A percentile compares a stretch with the other conserved stretches of the same genome.
Conservation (phyloP, 1,140 invertebrate species). For the Neotoxoptera formosana region DNA sequence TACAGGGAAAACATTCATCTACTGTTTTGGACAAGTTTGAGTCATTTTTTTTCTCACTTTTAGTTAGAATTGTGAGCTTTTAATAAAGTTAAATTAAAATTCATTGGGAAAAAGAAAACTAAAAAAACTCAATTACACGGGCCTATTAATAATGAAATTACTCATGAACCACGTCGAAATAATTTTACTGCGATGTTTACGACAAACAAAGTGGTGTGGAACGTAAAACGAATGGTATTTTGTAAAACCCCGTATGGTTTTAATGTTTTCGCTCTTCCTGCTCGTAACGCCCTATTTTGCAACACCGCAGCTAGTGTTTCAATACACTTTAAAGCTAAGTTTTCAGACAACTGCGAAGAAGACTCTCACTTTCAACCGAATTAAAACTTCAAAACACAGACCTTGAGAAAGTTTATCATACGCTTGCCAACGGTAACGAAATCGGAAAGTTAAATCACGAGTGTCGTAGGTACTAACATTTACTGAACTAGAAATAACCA, state of each 20-base stretch:
- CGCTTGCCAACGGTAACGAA: not conserved
- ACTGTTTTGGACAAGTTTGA: not conserved
- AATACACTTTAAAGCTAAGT: constrained; percentile 1
- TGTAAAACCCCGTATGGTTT: not conserved
- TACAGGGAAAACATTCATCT: not conserved
- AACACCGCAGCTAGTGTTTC: not conserved
- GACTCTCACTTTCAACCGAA: not conserved
- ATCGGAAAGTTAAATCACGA: constrained; percentile 15
- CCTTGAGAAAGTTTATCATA: constrained; percentile 8
- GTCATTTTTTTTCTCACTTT: not conserved
- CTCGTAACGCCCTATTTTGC: not conserved
- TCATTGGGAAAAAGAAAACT: not conserved
- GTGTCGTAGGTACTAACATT: not conserved
- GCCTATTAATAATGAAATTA: not conserved
- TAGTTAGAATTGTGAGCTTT: not conserved
- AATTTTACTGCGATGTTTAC: not conserved
- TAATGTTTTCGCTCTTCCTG: not conserved
- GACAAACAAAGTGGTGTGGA: not conserved
- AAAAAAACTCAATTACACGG: not conserved
- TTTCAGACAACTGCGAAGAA: not conserved
- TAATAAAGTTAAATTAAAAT: not conserved
- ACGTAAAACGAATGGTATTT: not conserved
- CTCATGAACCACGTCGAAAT: not conserved
- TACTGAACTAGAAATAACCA: constrained; percentile 14
- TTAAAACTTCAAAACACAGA: constrained; percentile 37